A percentile compares a stretch with the other conserved stretches of the same genome.
Evolutionary conservation across 2,888 invertebrate species (phyloP).

Genomic region (Acanthococcus lagerstroemiae): DNA sequence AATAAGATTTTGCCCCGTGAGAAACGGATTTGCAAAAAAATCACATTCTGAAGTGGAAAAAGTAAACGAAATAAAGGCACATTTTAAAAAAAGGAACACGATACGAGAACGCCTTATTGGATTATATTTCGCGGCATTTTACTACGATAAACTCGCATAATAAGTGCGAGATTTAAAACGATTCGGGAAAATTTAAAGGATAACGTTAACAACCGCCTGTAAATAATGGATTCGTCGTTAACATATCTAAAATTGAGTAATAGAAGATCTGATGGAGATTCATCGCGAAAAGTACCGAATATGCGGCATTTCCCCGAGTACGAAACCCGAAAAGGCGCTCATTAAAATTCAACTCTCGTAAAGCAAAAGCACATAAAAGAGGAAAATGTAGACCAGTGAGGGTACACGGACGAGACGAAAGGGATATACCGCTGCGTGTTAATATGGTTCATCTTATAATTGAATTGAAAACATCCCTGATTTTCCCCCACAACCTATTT

Average conservation of each 20-base stretch:
- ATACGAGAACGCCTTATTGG: too few species aligned
- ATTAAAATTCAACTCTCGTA: constrained; percentile 30
- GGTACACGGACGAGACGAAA: constrained; percentile 12
- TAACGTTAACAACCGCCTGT: constrained; percentile 24
- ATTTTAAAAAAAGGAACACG: too few species aligned
- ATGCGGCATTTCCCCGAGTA: constrained; percentile 1
- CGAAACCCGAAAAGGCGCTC: constrained; percentile 13
- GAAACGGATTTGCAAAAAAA: too few species aligned
- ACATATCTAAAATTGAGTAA: constrained; percentile 22
- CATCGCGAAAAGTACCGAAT: constrained; percentile 15
- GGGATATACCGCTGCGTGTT: constrained; percentile 24
- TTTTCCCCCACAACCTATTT: constrained; percentile 25
- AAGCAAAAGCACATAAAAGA: constrained; percentile 26
- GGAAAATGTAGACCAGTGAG: constrained; percentile 13
- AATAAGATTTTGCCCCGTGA: too few species aligned
- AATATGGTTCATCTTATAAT: constrained; percentile 30
- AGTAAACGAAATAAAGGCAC: too few species aligned
- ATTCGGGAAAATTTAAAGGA: constrained; percentile 23
- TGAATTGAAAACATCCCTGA: constrained; percentile 28
- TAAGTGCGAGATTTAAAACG: constrained; percentile 18
- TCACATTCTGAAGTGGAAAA: too few species aligned
- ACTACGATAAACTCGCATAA: too few species aligned
- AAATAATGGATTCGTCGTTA: constrained; percentile 28
- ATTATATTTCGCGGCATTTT: too few species aligned
- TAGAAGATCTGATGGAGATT: constrained; percentile 18